Conservation (phyloP, 2,888 invertebrate species). For the Mythimna ferrago region DNA sequence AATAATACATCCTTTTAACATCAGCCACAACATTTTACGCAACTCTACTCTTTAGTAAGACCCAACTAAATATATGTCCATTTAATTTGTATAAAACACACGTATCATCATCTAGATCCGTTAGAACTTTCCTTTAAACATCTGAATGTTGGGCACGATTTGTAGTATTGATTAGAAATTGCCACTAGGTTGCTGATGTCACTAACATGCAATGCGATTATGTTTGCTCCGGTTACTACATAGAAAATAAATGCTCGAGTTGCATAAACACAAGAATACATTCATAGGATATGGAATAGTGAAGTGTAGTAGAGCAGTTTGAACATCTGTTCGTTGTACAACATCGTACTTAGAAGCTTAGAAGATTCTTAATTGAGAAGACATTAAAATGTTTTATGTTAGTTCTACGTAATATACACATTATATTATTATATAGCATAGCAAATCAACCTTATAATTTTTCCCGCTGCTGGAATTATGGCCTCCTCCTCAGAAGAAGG, state of each 20-base stretch:
- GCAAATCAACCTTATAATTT: too few relatives aligned
- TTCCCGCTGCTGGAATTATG: too few relatives aligned
- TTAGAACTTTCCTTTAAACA: slow-evolving; percentile 80
- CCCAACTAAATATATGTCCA: slow-evolving; percentile 47
- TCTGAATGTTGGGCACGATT: slow-evolving; percentile 80
- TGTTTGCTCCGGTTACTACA: slow-evolving; percentile 57
- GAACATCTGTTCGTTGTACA: slow-evolving; percentile 32
- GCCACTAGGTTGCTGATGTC: slow-evolving; percentile 80
- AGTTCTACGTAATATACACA: background rate
- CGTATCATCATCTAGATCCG: slow-evolving; percentile 79
- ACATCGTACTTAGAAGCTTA: background rate
- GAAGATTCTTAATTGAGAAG: slow-evolving; percentile 13
- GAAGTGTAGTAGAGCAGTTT: slow-evolving; percentile 15
- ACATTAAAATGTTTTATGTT: slow-evolving; percentile 23
- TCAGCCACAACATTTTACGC: slow-evolving; percentile 23
- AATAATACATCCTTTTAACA: background rate
- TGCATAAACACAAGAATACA: slow-evolving; percentile 46
- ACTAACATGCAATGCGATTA: slow-evolving; percentile 68
- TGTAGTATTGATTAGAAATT: slow-evolving; percentile 83
- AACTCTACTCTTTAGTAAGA: slow-evolving; percentile 21
- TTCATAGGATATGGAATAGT: slow-evolving; percentile 12
- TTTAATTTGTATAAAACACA: slow-evolving; percentile 68
- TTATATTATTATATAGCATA: too few relatives aligned
- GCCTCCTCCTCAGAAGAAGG: too few relatives aligned
- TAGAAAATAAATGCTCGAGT: slow-evolving; percentile 48